phyloP scores from a whole-genome alignment of 2,888 invertebrate genomes.

The Agrotis clavis region DNA sequence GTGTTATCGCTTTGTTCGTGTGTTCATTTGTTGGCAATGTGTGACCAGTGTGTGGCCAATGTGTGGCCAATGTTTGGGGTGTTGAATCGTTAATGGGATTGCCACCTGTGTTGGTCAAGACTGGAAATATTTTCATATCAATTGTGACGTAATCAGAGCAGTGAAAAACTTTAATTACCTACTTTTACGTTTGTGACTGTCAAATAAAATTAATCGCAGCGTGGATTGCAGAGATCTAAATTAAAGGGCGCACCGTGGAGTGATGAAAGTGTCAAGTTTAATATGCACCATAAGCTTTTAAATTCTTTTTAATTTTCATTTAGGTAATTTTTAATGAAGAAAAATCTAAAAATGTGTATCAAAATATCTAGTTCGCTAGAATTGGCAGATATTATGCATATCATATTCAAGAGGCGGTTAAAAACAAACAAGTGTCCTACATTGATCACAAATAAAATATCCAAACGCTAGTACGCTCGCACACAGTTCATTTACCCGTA shows the following conservation, averaged over 20 bases:
- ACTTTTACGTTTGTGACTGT: too few species aligned
- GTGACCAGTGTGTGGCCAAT: slow-evolving; percentile 26
- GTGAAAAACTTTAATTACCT: too few species aligned
- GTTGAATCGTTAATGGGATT: slow-evolving; percentile 24
- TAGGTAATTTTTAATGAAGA: too few species aligned
- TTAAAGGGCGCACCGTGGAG: too few species aligned
- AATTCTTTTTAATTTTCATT: too few species aligned
- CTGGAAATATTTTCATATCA: neutral
- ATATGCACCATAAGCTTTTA: too few species aligned
- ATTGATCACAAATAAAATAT: slow-evolving; percentile 48
- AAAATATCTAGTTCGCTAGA: too few species aligned
- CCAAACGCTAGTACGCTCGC: slow-evolving; percentile 46
- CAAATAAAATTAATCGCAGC: too few species aligned
- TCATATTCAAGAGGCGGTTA: too few species aligned
- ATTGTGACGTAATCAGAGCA: neutral
- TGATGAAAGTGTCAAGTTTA: too few species aligned
- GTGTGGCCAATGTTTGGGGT: slow-evolving; percentile 46
- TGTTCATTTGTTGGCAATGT: slow-evolving; percentile 58
- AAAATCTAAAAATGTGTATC: neutral
- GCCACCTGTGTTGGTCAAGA: slow-evolving; percentile 20
- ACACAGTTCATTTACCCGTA: slow-evolving; percentile 74
- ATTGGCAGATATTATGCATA: too few species aligned
- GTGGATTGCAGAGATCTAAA: too few species aligned
- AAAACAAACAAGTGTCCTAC: slow-evolving; percentile 11
- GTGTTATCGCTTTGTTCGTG: slow-evolving; percentile 75